Evolutionary conservation across 2,113 vertebrate genomes (phyloP).

Genomic region (Setophaga kirtlandii): DNA sequence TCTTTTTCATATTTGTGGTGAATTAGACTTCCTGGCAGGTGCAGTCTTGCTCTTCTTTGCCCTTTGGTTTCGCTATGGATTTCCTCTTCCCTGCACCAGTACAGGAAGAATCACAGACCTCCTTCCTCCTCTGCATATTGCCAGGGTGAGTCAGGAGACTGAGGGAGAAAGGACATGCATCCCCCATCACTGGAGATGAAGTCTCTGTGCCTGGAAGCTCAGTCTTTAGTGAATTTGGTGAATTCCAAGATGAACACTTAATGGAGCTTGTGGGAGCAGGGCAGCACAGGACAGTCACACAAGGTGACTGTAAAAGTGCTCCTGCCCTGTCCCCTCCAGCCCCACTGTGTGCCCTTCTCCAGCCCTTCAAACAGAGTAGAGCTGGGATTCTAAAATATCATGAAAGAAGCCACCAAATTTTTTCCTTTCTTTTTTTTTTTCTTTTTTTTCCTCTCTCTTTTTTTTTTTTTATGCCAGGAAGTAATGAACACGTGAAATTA

Average conservation of each 20-base stretch:
- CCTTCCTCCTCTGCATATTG: not conserved
- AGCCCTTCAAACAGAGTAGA: not conserved
- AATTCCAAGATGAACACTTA: not conserved
- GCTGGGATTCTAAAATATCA: not conserved
- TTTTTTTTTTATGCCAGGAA: not conserved
- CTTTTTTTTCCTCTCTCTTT: too few species aligned
- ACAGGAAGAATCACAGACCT: not conserved
- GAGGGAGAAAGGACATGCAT: not conserved
- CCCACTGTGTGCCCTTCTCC: rapidly evolving
- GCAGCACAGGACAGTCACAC: rapidly evolving
- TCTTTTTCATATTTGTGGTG: not conserved
- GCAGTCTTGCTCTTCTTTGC: not conserved
- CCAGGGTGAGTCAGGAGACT: not conserved
- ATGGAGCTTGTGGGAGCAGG: not conserved
- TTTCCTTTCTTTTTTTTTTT: too few species aligned
- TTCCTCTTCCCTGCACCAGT: not conserved
- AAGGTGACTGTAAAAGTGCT: not conserved
- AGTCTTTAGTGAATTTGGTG: not conserved
- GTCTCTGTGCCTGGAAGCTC: not conserved
- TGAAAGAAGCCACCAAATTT: not conserved
- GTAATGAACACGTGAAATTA: not conserved
- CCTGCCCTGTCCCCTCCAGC: not conserved
- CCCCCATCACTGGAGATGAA: not conserved
- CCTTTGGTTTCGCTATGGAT: not conserved
- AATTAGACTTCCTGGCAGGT: not conserved